Evolutionary conservation across 1,140 invertebrate species (phyloP).

Genomic region (Drosophila orena): DNA sequence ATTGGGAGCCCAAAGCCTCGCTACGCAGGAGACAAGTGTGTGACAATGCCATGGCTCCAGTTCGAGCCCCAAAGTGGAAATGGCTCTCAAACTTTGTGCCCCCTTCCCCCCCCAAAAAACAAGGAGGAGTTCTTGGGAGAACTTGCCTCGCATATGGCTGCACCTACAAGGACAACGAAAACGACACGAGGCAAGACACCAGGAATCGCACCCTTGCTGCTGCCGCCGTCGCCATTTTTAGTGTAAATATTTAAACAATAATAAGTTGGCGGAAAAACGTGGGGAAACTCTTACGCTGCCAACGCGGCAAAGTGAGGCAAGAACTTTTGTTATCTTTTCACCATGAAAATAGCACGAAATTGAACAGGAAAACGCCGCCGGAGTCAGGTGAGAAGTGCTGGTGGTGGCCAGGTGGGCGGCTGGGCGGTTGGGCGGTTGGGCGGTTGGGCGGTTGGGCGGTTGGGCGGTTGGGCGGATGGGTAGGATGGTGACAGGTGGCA

Average conservation of each 20-base stretch:
- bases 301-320: conserved; percentile 51
- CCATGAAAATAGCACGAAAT: conserved; percentile 76
- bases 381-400: neutral
- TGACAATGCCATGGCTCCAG: conserved; percentile 64
- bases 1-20: conserved; percentile 34
- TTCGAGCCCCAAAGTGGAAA: conserved; percentile 17
- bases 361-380: conserved; percentile 32
- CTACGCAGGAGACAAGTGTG: conserved; percentile 56
- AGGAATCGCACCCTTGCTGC: conserved; percentile 29
- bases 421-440: neutral
- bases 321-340: conserved; percentile 79
- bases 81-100: conserved; percentile 56
- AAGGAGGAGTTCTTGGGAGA: neutral
- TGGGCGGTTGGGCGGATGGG: neutral
- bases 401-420: neutral
- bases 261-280: conserved; percentile 80
- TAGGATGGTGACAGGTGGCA: conserved; percentile 29
- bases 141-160: conserved; percentile 64
- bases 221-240: conserved; percentile 31
- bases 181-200: conserved; percentile 24
- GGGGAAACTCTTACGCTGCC: conserved; percentile 65
- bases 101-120: neutral
- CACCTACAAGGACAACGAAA: conserved; percentile 30
- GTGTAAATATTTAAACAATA: conserved; percentile 84
- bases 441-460: neutral